These are phyloP conservation scores for Triplophysa siluroides DNA, from an alignment of 2,113 vertebrate species.

Conservation along the genomic window DNA sequence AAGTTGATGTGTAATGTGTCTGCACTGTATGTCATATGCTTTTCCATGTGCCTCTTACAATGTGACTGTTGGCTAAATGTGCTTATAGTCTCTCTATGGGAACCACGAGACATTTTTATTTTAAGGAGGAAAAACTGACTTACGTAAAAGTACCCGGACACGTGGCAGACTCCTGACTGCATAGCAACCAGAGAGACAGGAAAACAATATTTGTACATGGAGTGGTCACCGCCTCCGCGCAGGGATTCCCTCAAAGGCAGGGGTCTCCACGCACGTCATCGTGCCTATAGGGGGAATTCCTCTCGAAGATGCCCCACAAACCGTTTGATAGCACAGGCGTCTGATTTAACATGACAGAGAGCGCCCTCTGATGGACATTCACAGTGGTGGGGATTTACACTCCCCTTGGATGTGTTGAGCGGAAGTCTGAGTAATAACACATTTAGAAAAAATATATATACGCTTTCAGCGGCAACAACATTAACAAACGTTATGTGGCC, in stretches of 20 bases:
- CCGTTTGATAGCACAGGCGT: neutral
- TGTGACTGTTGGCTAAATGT: neutral
- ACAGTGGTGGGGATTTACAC: neutral
- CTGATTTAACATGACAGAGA: slow-evolving; percentile 34
- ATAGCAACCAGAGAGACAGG: slow-evolving; percentile 13
- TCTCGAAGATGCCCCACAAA: slow-evolving; percentile 41
- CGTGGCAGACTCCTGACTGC: slow-evolving; percentile 5
- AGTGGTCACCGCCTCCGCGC: slow-evolving; percentile 33
- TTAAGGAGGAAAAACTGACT: neutral
- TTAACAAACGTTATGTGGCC: too few relatives aligned
- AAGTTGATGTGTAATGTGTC: too few relatives aligned
- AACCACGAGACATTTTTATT: slow-evolving; percentile 11
- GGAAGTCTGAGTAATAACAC: too few relatives aligned
- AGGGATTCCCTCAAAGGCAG: slow-evolving; percentile 53
- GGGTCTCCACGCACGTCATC: slow-evolving; percentile 68
- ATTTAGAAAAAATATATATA: too few relatives aligned
- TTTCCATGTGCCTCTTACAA: slow-evolving; percentile 15
- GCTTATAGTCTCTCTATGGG: neutral
- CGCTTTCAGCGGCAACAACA: too few relatives aligned
- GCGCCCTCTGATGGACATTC: slow-evolving; percentile 66
- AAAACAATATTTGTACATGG: slow-evolving; percentile 1
- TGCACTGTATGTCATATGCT: neutral
- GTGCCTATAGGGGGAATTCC: slow-evolving; percentile 69
- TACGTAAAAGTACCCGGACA: neutral
- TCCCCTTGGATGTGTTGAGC: too few relatives aligned